phyloP scores from a whole-genome alignment of 2,113 vertebrate genomes.

The Channa argus region DNA sequence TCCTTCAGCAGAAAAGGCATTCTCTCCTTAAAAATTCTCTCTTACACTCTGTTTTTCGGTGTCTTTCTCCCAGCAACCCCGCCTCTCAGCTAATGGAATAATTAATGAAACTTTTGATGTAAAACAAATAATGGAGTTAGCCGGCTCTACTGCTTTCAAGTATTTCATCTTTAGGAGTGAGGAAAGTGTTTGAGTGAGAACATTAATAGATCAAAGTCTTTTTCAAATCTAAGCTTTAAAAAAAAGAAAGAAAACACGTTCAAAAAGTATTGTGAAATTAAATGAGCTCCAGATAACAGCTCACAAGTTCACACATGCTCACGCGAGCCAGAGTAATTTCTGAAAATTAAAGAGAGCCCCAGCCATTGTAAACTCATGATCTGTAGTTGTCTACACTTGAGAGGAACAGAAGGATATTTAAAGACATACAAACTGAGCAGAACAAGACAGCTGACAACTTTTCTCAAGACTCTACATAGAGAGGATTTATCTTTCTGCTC shows the following conservation, averaged over 20 bases:
- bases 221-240: constrained; percentile 58
- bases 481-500: neutral
- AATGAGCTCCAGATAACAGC: constrained; percentile 59
- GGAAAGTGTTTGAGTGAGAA: constrained; percentile 61
- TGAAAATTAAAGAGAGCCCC: constrained; percentile 37
- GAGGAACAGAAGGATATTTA: constrained; percentile 27
- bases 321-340: constrained; percentile 31
- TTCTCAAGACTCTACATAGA: neutral
- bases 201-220: constrained; percentile 76
- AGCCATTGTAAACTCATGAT: constrained; percentile 48
- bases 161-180: constrained; percentile 62
- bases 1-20: constrained; percentile 26
- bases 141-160: constrained; percentile 64
- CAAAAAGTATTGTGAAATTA: constrained; percentile 65
- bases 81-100: constrained; percentile 72
- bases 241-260: constrained; percentile 56
- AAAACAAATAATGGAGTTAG: constrained; percentile 77
- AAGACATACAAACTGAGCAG: constrained; percentile 13
- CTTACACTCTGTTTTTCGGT: constrained; percentile 15
- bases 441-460: constrained; percentile 15
- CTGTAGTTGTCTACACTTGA: constrained; percentile 45
- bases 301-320: constrained; percentile 41
- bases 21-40: constrained; percentile 31
- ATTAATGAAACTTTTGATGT: constrained; percentile 80
- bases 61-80: constrained; percentile 26